phyloP scores from a whole-genome alignment of 92 coral and sea anemone species.

The Siderastrea siderea region DNA sequence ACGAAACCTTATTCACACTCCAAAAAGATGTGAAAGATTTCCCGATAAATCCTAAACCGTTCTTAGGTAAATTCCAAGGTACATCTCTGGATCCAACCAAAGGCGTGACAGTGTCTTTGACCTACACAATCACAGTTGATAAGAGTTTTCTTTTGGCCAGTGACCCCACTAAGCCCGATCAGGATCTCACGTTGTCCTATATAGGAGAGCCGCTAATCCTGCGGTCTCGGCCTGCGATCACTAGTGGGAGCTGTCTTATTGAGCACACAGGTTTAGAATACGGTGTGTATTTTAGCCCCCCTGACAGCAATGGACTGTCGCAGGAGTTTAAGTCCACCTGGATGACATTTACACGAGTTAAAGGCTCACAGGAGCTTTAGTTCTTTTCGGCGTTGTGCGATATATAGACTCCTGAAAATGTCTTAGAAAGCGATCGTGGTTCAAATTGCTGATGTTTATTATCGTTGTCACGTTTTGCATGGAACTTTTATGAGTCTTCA shows the following conservation, averaged over 20 bases:
- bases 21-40: slow-evolving; percentile 31
- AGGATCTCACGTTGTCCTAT: slow-evolving; percentile 35
- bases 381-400: no score
- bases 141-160: slow-evolving; percentile 39
- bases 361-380: neutral
- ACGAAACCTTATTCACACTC: slow-evolving; percentile 68
- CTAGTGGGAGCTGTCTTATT: slow-evolving; percentile 27
- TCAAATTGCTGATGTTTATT: no score
- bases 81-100: slow-evolving; percentile 42
- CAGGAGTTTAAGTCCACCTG: slow-evolving; percentile 52
- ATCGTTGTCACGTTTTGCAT: no score
- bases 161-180: slow-evolving; percentile 2
- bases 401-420: no score
- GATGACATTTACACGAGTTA: slow-evolving; percentile 44
- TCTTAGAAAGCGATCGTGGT: no score
- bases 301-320: slow-evolving; percentile 64
- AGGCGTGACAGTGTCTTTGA: slow-evolving; percentile 30
- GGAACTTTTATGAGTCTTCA: no score
- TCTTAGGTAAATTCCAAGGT: slow-evolving; percentile 58
- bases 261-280: slow-evolving; percentile 54
- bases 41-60: slow-evolving; percentile 62
- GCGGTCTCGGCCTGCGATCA: slow-evolving; percentile 9
- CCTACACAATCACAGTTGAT: slow-evolving; percentile 20
- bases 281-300: slow-evolving; percentile 58
- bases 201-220: slow-evolving; percentile 64